These are phyloP conservation scores for Heliopora coerulea DNA, from an alignment of 92 coral and sea anemone species.

Conservation along the genomic window DNA sequence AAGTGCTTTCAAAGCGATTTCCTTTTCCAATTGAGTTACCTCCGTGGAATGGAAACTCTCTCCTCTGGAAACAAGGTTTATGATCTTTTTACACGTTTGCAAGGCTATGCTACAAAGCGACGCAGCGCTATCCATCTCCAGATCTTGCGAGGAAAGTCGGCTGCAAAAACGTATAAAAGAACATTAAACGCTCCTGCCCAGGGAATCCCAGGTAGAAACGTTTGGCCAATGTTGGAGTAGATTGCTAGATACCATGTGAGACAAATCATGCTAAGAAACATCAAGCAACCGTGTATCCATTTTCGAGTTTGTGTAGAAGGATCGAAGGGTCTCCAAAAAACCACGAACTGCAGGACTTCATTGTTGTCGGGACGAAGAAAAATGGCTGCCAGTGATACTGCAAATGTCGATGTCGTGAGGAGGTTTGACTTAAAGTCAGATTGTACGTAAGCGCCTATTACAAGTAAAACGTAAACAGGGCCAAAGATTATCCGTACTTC, in stretches of 20 bases:
- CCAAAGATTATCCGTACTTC: slow-evolving; percentile 36
- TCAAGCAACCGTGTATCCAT: slow-evolving; percentile 9
- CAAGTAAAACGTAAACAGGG: slow-evolving; percentile 27
- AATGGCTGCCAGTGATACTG: slow-evolving; percentile 14
- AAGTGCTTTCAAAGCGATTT: too few species aligned
- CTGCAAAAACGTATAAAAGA: slow-evolving; percentile 4
- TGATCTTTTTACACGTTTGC: too few species aligned
- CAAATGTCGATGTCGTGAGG: neutral
- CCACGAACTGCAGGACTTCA: slow-evolving; percentile 3
- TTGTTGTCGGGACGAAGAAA: slow-evolving; percentile 43
- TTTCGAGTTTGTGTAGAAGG: slow-evolving; percentile 15
- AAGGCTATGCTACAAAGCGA: too few species aligned
- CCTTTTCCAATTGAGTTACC: too few species aligned
- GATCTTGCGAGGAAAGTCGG: slow-evolving; percentile 21
- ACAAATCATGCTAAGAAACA: slow-evolving; percentile 19
- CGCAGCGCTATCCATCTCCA: neutral
- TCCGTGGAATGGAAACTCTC: too few species aligned
- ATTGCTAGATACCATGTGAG: neutral
- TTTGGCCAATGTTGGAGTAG: neutral
- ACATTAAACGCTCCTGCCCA: neutral
- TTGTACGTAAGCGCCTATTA: neutral
- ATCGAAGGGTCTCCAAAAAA: neutral
- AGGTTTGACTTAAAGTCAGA: neutral
- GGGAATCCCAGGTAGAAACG: neutral
- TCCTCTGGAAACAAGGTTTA: too few species aligned